phyloP scores from a whole-genome alignment of 2,888 invertebrate genomes.

The Mongoloraphidia duomilia region DNA sequence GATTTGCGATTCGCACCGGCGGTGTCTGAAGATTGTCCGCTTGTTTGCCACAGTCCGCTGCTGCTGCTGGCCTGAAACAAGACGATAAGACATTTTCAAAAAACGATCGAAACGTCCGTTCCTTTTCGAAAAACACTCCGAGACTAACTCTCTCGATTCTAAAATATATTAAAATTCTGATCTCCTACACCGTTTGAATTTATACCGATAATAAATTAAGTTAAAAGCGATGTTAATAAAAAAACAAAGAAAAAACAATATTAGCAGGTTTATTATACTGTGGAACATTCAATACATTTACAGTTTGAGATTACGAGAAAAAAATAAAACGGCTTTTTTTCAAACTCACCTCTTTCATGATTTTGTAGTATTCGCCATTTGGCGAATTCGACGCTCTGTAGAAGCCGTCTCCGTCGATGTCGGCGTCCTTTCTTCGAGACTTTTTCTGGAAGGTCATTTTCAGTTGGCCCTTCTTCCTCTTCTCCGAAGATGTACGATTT shows the following conservation, averaged over 20 bases:
- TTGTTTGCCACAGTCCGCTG: constrained; percentile 21
- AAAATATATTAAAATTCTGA: no score
- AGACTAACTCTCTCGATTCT: no score
- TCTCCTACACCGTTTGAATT: no score
- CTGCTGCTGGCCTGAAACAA: constrained; percentile 4
- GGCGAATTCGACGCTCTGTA: constrained; percentile 21
- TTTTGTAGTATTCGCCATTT: constrained; percentile 47
- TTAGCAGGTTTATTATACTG: no score
- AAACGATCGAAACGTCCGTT: neutral
- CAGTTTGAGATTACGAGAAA: no score
- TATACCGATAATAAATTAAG: no score
- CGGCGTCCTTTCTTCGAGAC: constrained; percentile 38
- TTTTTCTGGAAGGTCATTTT: constrained; percentile 71
- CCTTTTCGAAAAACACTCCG: no score
- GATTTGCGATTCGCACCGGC: constrained; percentile 60
- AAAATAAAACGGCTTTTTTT: no score
- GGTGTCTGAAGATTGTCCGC: constrained; percentile 29
- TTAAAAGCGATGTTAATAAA: no score
- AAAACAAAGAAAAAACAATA: no score
- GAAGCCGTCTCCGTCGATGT: constrained; percentile 30
- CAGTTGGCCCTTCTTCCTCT: constrained; percentile 50
- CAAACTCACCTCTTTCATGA: constrained; percentile 47
- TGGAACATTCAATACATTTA: no score
- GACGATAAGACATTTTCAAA: neutral
- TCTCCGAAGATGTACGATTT: constrained; percentile 41